Percentiles rank a stretch among this genome's conserved stretches.
These are phyloP conservation scores for Sander lucioperca DNA, from an alignment of 2,113 vertebrate genomes.

Conservation along the genomic window DNA sequence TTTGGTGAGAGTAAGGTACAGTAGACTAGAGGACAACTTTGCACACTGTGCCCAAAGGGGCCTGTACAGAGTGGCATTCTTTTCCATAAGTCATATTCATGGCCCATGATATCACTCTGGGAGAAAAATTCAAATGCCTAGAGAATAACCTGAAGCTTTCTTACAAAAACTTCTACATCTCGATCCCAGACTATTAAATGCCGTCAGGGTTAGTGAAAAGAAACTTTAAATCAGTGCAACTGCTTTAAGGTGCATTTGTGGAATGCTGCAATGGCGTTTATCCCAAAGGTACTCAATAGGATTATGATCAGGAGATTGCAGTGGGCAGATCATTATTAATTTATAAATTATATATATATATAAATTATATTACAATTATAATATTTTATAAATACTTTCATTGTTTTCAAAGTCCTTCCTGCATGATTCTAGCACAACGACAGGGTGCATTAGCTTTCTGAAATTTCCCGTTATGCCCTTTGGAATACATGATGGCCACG, in stretches of 20 bases:
- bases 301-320: slow-evolving; percentile 11
- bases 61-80: slow-evolving; percentile 18
- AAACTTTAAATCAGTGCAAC: slow-evolving; percentile 34
- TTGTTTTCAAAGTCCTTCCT: not conserved
- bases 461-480: not conserved
- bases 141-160: slow-evolving; percentile 35
- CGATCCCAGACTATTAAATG: slow-evolving; percentile 33
- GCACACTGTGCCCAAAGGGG: slow-evolving; percentile 34
- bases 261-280: not conserved
- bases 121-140: slow-evolving; percentile 25
- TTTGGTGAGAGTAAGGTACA: slow-evolving; percentile 16
- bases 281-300: slow-evolving; percentile 1
- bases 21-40: slow-evolving; percentile 19
- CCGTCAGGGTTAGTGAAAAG: slow-evolving; percentile 36
- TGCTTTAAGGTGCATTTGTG: slow-evolving; percentile 25
- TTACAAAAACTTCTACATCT: slow-evolving; percentile 29
- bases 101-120: slow-evolving; percentile 30
- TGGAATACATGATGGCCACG: not conserved
- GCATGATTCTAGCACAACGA: not conserved
- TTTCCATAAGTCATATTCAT: slow-evolving; percentile 52
- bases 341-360: not conserved
- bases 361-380: too few species aligned
- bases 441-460: not conserved
- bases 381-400: not conserved
- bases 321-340: not conserved